These are phyloP conservation scores for Diadegma fenestrale DNA, from an alignment of 2,888 invertebrate species.

Conservation along the genomic window DNA sequence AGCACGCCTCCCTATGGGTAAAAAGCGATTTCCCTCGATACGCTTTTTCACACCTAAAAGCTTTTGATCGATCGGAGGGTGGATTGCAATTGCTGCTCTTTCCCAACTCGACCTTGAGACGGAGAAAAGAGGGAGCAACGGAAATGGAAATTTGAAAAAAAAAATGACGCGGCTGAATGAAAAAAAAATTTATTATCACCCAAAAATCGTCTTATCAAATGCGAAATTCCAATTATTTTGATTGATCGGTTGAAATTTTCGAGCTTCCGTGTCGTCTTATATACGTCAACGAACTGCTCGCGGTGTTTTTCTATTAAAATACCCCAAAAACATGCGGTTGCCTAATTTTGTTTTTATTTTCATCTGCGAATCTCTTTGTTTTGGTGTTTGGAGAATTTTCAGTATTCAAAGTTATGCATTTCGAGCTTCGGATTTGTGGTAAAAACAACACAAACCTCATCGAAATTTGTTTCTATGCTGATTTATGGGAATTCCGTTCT, in stretches of 20 bases:
- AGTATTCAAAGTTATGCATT: background rate
- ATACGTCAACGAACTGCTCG: too few species aligned
- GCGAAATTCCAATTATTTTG: background rate
- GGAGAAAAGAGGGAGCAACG: background rate
- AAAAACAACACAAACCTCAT: background rate
- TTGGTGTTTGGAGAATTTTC: background rate
- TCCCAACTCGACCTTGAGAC: background rate
- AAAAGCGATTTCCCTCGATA: constrained; percentile 45
- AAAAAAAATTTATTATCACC: background rate
- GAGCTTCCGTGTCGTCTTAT: background rate
- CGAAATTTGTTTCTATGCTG: background rate
- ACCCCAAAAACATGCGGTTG: background rate
- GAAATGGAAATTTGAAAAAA: background rate
- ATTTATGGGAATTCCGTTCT: background rate
- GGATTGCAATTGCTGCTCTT: constrained; percentile 1
- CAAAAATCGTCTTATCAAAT: background rate
- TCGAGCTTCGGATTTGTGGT: background rate
- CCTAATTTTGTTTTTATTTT: background rate
- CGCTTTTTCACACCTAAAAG: constrained; percentile 16
- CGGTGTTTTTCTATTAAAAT: background rate
- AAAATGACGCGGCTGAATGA: background rate
- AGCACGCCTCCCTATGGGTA: constrained; percentile 16
- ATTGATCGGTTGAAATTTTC: background rate
- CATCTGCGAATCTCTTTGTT: background rate
- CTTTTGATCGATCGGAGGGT: constrained; percentile 48